Percentiles rank a stretch among this genome's conserved stretches.
phyloP scores from a whole-genome alignment of 2,797 vertebrate species.

The Paguma larvata region DNA sequence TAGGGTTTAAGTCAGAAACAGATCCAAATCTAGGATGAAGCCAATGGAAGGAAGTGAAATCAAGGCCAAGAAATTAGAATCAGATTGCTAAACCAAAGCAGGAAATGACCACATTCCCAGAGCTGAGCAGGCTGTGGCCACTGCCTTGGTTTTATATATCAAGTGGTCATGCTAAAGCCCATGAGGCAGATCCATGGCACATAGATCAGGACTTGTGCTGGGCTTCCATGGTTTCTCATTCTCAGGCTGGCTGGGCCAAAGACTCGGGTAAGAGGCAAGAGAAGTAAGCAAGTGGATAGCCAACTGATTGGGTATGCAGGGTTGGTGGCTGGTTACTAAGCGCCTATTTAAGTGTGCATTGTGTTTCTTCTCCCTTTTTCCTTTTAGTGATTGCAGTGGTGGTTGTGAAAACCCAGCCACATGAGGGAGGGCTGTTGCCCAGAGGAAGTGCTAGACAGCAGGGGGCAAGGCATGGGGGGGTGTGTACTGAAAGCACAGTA shows the following conservation, averaged over 20 bases:
- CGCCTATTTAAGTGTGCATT: conserved; percentile 89
- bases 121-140: not conserved
- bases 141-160: not conserved
- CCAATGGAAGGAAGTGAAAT: not conserved
- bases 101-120: not conserved
- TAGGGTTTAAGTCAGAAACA: not conserved
- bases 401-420: conserved; percentile 49
- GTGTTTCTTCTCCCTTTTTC: not conserved
- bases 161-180: not conserved
- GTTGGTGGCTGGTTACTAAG: conserved; percentile 59
- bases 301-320: not conserved
- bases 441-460: not conserved
- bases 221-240: not conserved
- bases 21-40: not conserved
- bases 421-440: conserved; percentile 68
- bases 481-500: not conserved
- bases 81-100: not conserved
- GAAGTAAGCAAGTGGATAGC: conserved; percentile 43
- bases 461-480: not conserved
- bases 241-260: not conserved
- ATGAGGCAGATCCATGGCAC: not conserved
- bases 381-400: not conserved
- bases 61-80: not conserved
- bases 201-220: conserved; percentile 77
- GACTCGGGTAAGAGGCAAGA: not conserved